Evolutionary conservation across 2,888 invertebrate species (phyloP).

Genomic region (Diarsia brunnea): DNA sequence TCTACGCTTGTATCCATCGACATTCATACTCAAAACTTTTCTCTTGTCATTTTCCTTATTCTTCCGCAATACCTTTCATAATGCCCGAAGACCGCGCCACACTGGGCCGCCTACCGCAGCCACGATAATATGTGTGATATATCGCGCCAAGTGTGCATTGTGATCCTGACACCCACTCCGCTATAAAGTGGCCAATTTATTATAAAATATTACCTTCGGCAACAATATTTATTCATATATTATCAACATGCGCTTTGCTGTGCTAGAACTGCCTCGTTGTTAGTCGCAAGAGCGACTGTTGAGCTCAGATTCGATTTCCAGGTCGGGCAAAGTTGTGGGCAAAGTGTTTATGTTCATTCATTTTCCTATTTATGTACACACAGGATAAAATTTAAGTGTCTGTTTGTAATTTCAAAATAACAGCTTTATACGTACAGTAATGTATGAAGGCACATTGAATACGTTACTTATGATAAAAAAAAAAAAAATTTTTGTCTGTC

Average conservation of each 20-base stretch:
- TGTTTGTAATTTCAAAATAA: no score
- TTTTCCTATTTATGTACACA: no score
- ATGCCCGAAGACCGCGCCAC: conserved; percentile 71
- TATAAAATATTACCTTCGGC: conserved; percentile 74
- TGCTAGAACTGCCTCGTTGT: not conserved
- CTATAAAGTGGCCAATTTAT: conserved; percentile 77
- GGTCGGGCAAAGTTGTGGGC: not conserved
- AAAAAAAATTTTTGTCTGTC: no score
- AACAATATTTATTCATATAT: conserved; percentile 74
- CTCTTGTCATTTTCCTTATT: not conserved
- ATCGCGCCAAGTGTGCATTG: conserved; percentile 78
- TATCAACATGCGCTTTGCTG: not conserved
- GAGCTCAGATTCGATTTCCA: not conserved
- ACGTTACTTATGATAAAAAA: no score
- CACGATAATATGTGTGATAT: conserved; percentile 81
- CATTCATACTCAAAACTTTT: no score
- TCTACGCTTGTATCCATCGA: no score
- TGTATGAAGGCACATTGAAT: no score
- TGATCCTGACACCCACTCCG: conserved; percentile 75
- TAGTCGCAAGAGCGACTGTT: not conserved
- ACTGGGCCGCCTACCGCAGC: conserved; percentile 70
- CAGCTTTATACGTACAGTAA: no score
- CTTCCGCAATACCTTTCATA: conserved; percentile 56
- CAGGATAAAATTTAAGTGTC: no score
- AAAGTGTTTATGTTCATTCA: not conserved